A percentile compares a stretch with the other conserved stretches of the same genome.
Evolutionary conservation across 2,888 invertebrate species (phyloP).

Genomic region (Salticus scenicus): DNA sequence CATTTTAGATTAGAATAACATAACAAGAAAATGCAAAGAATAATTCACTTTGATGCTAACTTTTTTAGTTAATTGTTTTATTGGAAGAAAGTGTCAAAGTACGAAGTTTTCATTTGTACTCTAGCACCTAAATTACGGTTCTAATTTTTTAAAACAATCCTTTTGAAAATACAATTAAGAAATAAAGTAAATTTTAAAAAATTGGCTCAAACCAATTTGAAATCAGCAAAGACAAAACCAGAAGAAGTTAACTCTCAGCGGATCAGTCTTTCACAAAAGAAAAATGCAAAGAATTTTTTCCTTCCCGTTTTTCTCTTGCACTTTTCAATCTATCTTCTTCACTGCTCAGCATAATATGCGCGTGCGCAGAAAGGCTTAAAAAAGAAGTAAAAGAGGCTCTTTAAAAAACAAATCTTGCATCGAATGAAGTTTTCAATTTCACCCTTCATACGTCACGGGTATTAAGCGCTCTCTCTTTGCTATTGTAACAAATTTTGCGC

Average conservation of each 20-base stretch:
- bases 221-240: too few species aligned
- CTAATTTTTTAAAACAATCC: too few species aligned
- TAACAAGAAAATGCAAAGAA: too few species aligned
- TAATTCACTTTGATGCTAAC: too few species aligned
- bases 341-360: background rate
- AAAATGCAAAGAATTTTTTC: background rate
- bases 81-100: too few species aligned
- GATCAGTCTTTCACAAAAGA: background rate
- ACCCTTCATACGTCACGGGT: conserved; percentile 44
- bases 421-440: conserved; percentile 46
- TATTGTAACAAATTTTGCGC: conserved; percentile 13
- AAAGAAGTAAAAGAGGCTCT: background rate
- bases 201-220: too few species aligned
- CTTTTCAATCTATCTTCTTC: background rate
- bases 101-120: too few species aligned
- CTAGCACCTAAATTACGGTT: too few species aligned
- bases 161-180: too few species aligned
- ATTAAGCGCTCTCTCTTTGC: background rate
- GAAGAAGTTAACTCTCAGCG: background rate
- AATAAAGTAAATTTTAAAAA: too few species aligned
- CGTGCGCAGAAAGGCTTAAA: background rate
- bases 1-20: too few species aligned
- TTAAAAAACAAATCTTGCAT: conserved; percentile 15
- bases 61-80: too few species aligned
- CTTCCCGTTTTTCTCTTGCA: background rate